These are phyloP conservation scores for Paralichthys olivaceus DNA, from an alignment of 2,113 vertebrate genomes.

Conservation along the genomic window DNA sequence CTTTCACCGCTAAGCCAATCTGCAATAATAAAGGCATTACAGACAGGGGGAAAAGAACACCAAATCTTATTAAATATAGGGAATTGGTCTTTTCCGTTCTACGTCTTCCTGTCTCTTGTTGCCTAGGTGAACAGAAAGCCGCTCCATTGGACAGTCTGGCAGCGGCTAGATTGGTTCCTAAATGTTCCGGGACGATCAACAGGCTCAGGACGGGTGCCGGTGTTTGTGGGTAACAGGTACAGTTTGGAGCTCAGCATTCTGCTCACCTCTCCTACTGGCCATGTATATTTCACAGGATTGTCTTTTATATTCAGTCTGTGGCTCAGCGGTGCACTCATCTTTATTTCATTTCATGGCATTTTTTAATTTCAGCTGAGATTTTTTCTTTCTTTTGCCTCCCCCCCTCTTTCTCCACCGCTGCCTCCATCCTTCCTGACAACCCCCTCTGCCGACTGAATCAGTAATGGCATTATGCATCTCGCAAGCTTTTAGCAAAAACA, in stretches of 20 bases:
- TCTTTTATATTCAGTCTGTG: slow-evolving; percentile 81
- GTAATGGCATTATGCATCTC: slow-evolving; percentile 68
- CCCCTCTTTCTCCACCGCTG: slow-evolving; percentile 21
- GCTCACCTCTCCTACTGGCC: slow-evolving; percentile 53
- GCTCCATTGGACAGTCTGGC: slow-evolving; percentile 38
- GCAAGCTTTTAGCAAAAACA: slow-evolving; percentile 61
- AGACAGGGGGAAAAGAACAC: slow-evolving; percentile 72
- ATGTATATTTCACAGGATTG: slow-evolving; percentile 81
- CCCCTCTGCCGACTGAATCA: slow-evolving; percentile 67
- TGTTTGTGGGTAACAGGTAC: slow-evolving; percentile 56
- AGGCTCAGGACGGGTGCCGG: slow-evolving; percentile 48
- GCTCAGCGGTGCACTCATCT: slow-evolving; percentile 81
- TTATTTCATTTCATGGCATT: slow-evolving; percentile 83
- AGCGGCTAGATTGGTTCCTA: slow-evolving; percentile 61
- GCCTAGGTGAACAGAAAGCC: slow-evolving; percentile 62
- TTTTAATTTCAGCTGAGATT: slow-evolving; percentile 79
- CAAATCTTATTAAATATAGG: slow-evolving; percentile 80
- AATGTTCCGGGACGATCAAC: slow-evolving; percentile 68
- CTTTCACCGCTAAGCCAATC: slow-evolving; percentile 79
- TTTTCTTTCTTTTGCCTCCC: slow-evolving; percentile 38
- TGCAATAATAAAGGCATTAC: slow-evolving; percentile 86
- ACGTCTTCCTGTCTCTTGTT: slow-evolving; percentile 72
- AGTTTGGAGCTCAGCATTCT: slow-evolving; percentile 77
- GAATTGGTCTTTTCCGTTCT: slow-evolving; percentile 66
- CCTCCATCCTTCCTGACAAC: slow-evolving; percentile 62